Evolutionary conservation across 2,113 vertebrate species (phyloP).

Genomic region (Crotophaga sulcirostris): DNA sequence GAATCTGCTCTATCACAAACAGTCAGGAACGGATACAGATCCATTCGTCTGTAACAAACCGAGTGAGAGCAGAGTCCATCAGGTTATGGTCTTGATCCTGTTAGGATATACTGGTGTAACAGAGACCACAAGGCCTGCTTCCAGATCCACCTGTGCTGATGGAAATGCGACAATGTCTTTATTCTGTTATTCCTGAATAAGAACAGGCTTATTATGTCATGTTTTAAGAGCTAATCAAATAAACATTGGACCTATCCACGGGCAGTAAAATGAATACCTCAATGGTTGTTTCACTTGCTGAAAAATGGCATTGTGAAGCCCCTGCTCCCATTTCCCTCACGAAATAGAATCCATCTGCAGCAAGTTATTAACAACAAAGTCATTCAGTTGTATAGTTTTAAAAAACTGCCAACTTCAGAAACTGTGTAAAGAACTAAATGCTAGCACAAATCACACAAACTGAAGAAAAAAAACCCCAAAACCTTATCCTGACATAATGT

Average conservation of each 20-base stretch:
- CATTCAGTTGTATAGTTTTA: background rate
- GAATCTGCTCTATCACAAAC: background rate
- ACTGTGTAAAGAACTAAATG: background rate
- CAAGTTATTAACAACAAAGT: background rate
- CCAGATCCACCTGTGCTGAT: background rate
- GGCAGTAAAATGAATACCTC: background rate
- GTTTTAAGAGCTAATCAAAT: background rate
- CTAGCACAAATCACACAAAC: background rate
- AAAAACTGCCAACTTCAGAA: background rate
- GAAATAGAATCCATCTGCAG: background rate
- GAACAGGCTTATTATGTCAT: background rate
- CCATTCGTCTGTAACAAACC: rapidly evolving
- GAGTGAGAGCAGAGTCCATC: rapidly evolving
- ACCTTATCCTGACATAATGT: background rate
- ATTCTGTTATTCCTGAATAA: background rate
- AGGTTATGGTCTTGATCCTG: background rate
- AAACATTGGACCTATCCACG: background rate
- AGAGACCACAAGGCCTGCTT: background rate
- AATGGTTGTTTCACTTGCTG: background rate
- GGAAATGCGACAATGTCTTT: background rate
- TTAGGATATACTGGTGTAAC: background rate
- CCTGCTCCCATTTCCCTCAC: background rate
- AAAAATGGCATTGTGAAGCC: background rate
- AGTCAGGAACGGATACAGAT: background rate
- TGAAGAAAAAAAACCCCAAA: background rate